Evolutionary conservation across 2,113 vertebrate genomes (phyloP), one percentile per base, ranked within the genome.

Genomic region (Corythaeola cristata): DNA sequence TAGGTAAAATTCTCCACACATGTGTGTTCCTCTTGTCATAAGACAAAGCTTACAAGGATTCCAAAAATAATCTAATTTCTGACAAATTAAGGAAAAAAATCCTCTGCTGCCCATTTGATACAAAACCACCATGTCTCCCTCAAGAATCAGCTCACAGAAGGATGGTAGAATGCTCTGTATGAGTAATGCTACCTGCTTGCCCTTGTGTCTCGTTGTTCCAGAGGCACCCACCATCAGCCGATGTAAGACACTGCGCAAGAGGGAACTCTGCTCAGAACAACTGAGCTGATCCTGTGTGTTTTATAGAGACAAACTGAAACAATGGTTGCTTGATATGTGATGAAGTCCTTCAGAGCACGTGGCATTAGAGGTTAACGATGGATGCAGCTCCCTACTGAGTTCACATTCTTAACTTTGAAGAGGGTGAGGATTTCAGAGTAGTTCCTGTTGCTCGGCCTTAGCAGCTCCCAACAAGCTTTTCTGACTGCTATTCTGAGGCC

Each of bases 341-440:
- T 17, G 0, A n/a, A 58, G 30, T 37, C 60, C 41, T 66, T 10
- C 64, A 85, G 35, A 41, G 12, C 45, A 47, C 0, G 0, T 13
- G 24, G 44, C 49, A 63, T 19, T 37, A 62, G 19, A 41, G 44
- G 16, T 55, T 72, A 52, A 75, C 0, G 0, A 45, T 3, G 8
- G 52, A 75, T 27, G 32, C 26, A 49, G 24, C 2, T 56, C 10
- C 15, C 17, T 30, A 24, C 7, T 4, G 32, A 67, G n/a, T 67
- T 79, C 37, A 21, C 53, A 39, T 19, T 78, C 71, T 28, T 55
- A 59, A 72, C n/a, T 53, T 78, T 22, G 22, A 56, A 75, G 24
- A 44, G 16, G 16, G 32, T 56, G 27, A 71, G 32, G 32, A 79
- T 55, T 95, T 88, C 67, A 67, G 44, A 83, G 37, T 2, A 73